Evolutionary conservation across 53 echinoderm and acorn worm genomes (phyloP).

Genomic region (Astropecten irregularis): DNA sequence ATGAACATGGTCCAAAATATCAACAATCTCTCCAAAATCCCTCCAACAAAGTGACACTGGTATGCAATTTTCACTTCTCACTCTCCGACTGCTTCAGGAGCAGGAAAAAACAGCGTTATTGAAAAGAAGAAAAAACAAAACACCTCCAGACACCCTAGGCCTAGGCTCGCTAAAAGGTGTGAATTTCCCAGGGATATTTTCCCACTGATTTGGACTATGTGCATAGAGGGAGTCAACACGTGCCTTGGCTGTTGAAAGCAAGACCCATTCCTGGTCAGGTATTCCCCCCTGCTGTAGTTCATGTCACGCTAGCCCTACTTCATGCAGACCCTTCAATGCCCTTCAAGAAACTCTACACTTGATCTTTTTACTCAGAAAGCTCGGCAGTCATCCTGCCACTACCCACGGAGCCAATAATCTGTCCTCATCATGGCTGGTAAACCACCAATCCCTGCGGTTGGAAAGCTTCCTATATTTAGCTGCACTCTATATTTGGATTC

Average conservation of each 20-base stretch:
- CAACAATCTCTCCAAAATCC: slow-evolving; percentile 1
- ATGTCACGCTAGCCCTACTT: slow-evolving; percentile 49
- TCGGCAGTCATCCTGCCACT: no score
- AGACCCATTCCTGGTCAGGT: slow-evolving; percentile 22
- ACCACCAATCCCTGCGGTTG: background rate
- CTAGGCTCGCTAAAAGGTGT: slow-evolving; percentile 13
- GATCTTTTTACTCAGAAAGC: no score
- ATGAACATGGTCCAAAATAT: background rate
- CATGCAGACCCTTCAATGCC: slow-evolving; percentile 6
- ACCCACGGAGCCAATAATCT: background rate
- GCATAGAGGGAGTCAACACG: slow-evolving; percentile 47
- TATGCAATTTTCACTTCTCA: background rate
- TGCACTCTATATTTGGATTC: slow-evolving; percentile 11
- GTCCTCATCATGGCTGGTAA: background rate
- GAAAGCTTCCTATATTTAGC: slow-evolving; percentile 24
- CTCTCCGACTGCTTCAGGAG: background rate
- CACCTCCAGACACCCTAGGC: background rate
- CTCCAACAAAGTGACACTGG: background rate
- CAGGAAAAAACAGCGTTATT: background rate
- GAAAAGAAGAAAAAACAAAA: background rate
- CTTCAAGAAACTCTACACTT: slow-evolving; percentile 18
- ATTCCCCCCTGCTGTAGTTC: slow-evolving; percentile 54
- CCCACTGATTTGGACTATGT: slow-evolving; percentile 36
- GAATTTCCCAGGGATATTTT: slow-evolving; percentile 55
- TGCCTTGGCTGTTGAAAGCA: slow-evolving; percentile 10